Evolutionary conservation across 2,113 vertebrate genomes (phyloP), one percentile per base, ranked within the genome.

Genomic region (Varanus komodoensis): DNA sequence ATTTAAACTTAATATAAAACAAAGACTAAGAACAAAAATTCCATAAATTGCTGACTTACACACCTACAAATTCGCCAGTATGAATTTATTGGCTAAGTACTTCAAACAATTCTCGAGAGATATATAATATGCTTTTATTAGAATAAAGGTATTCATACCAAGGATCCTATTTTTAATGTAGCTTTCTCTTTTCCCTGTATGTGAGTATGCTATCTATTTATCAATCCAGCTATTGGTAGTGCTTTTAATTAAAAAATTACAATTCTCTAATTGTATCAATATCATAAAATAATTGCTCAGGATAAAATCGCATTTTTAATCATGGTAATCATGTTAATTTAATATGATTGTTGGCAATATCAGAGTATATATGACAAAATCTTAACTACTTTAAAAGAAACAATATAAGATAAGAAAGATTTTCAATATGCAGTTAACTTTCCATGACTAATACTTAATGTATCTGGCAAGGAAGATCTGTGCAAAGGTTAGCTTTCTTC

Each of bases 401-500:
- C 64, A 68, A 67, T 48, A 2, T 86, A 4, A 12, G 14, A 77
- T 38, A 1, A 50, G 0, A 11, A 17, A 14, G 74, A 86, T 86
- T 87, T 38, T 54, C 54, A 94, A 86, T 3, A 15, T 61, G 1
- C 61, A 15, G 38, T 87, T n/a, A n/a, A 82, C 5, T 4, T 0
- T 27, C 57, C 77, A 25, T 88, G 83, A 83, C 82, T 64, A 84
- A 6, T 0, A 3, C 3, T 71, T 67, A 71, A 1, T 52, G 38
- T 89, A 84, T 82, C 7, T 9, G 2, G 82, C 77, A 84, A 54
- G 69, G 0, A 61, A 89, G 25, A 34, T 77, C 0, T 38, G 57
- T 74, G 25, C n/a, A 15, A 78, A 68, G 79, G 14, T 77, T 84
- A 34, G 1, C 87, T 92, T 21, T 77, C 79, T 89, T 94, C 92